A percentile compares a stretch with the other conserved stretches of the same genome.
Evolutionary conservation across 2,797 vertebrate species (phyloP).

Genomic region (Lagocephalus sceleratus): DNA sequence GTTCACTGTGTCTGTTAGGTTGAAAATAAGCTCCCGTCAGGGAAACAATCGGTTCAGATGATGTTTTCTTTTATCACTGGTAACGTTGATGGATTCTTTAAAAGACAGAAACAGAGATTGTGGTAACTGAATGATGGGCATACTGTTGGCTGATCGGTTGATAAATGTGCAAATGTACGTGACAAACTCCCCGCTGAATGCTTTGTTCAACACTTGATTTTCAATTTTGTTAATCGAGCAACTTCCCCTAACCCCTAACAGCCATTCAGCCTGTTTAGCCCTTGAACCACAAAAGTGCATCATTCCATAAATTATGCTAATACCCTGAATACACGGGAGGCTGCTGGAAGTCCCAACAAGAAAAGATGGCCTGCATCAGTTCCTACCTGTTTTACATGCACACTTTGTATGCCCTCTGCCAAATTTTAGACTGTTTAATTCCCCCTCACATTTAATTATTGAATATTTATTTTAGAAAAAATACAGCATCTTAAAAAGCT

Average conservation of each 20-base stretch:
- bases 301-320: conserved; percentile 8
- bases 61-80: conserved; percentile 1
- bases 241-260: neutral
- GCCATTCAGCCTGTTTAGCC: conserved; percentile 3
- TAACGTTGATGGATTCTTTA: too few species aligned
- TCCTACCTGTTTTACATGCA: conserved; percentile 17
- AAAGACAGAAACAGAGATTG: too few species aligned
- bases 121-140: too few species aligned
- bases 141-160: too few species aligned
- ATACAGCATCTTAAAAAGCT: conserved; percentile 40
- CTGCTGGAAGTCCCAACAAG: neutral
- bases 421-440: conserved; percentile 13
- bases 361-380: conserved; percentile 11
- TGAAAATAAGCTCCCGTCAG: neutral
- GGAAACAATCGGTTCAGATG: conserved; percentile 4
- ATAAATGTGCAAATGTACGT: too few species aligned
- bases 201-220: too few species aligned
- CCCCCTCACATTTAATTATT: conserved; percentile 35
- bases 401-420: conserved; percentile 21
- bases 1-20: neutral
- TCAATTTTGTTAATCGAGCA: too few species aligned
- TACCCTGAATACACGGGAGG: neutral
- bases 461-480: conserved; percentile 43
- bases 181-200: too few species aligned
- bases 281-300: conserved; percentile 11